These are phyloP conservation scores for Psilopogon haemacephalus DNA, from an alignment of 2,113 vertebrate genomes.

Conservation along the genomic window DNA sequence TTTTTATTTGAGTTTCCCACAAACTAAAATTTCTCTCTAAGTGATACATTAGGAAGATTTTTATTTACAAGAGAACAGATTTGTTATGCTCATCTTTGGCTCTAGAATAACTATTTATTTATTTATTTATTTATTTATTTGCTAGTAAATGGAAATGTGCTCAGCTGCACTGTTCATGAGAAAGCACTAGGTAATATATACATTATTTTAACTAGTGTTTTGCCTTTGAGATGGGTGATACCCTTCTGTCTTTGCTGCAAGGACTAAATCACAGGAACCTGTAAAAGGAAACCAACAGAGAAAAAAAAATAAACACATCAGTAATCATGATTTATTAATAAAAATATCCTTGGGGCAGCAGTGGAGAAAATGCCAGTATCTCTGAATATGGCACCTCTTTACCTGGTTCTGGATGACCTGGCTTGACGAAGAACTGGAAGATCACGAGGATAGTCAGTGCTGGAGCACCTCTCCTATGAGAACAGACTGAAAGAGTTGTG, in stretches of 20 bases:
- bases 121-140: background rate
- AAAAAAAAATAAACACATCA: background rate
- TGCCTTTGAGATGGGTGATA: background rate
- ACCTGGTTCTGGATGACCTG: background rate
- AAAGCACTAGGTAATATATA: background rate
- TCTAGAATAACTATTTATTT: background rate
- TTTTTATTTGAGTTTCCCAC: slow-evolving; percentile 1
- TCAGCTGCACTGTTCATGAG: background rate
- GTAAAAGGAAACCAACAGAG: background rate
- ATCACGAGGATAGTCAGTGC: too few species aligned
- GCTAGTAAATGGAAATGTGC: background rate
- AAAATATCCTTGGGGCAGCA: fast-evolving
- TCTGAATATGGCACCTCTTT: background rate
- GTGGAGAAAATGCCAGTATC: background rate
- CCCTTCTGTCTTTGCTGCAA: background rate
- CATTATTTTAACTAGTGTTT: background rate
- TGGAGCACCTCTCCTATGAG: too few species aligned
- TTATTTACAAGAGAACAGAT: background rate
- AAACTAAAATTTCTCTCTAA: background rate
- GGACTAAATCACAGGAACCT: background rate
- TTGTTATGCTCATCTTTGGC: background rate
- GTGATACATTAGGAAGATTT: background rate
- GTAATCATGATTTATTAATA: background rate
- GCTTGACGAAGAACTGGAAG: background rate
- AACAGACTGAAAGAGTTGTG: too few species aligned